Percentiles rank a stretch among this genome's conserved stretches.
Conservation (phyloP, 2,797 vertebrate species). For the Rallus crepitans region DNA sequence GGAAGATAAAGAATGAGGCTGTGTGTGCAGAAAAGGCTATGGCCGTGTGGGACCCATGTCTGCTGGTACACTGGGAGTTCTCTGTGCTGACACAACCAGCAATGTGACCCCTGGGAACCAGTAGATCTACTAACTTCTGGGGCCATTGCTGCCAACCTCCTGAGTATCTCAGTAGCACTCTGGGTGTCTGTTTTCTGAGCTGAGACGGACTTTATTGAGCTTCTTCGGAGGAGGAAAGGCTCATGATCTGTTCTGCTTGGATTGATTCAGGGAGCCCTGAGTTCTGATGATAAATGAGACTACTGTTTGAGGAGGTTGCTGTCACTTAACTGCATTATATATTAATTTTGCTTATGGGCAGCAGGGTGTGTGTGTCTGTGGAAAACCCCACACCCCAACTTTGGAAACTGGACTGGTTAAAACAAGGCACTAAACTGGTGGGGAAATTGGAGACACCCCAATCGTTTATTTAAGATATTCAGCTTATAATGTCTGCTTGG, state of each 20-base stretch:
- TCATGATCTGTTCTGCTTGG: neutral
- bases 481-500: neutral
- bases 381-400: rapidly evolving
- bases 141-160: neutral
- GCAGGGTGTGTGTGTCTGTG: neutral
- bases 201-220: neutral
- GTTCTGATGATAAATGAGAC: neutral
- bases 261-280: neutral
- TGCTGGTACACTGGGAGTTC: neutral
- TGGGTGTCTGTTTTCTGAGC: neutral
- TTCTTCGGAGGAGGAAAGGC: neutral
- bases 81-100: neutral
- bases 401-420: neutral
- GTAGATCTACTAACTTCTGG: neutral
- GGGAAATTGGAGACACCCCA: neutral
- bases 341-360: neutral
- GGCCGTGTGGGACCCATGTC: rapidly evolving
- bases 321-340: neutral
- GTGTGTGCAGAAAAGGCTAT: neutral
- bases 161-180: neutral
- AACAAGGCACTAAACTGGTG: neutral
- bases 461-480: neutral
- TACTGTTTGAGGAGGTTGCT: neutral
- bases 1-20: neutral
- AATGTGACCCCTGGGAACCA: neutral